Conservation (phyloP, 2,113 vertebrate genomes). For the Sorex fumeus region DNA sequence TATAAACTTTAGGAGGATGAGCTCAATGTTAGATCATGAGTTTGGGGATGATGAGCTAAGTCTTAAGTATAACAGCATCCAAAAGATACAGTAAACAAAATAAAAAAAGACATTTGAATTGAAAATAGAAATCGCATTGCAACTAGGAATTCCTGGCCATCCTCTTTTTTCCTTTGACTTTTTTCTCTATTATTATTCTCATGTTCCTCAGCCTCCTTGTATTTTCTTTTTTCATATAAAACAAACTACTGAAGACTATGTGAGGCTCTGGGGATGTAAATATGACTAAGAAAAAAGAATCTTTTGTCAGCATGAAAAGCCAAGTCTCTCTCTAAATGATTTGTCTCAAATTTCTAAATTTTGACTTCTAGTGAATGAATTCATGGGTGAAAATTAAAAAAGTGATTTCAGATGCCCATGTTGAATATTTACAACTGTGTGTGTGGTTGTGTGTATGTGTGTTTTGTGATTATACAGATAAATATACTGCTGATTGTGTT, state of each 20-base stretch:
- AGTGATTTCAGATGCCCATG: background rate
- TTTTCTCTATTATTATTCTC: background rate
- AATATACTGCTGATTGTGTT: background rate
- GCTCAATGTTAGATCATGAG: background rate
- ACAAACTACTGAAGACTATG: background rate
- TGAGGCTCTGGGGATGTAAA: background rate
- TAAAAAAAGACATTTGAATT: background rate
- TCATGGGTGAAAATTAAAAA: slow-evolving; percentile 43
- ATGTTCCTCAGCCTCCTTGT: background rate
- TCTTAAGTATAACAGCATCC: background rate
- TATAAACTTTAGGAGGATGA: background rate
- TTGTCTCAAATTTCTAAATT: slow-evolving; percentile 4
- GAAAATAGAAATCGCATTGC: background rate
- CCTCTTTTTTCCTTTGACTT: background rate
- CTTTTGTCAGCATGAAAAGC: background rate
- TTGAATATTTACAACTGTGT: background rate
- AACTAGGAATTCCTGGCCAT: background rate
- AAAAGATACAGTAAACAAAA: background rate
- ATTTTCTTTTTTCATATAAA: background rate
- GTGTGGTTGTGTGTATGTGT: background rate
- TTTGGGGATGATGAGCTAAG: background rate
- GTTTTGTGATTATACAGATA: background rate
- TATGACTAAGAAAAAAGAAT: background rate
- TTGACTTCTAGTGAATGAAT: slow-evolving; percentile 3
- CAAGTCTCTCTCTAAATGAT: background rate